Conservation (phyloP, 2,888 invertebrate species). For the Polyommatus icarus region DNA sequence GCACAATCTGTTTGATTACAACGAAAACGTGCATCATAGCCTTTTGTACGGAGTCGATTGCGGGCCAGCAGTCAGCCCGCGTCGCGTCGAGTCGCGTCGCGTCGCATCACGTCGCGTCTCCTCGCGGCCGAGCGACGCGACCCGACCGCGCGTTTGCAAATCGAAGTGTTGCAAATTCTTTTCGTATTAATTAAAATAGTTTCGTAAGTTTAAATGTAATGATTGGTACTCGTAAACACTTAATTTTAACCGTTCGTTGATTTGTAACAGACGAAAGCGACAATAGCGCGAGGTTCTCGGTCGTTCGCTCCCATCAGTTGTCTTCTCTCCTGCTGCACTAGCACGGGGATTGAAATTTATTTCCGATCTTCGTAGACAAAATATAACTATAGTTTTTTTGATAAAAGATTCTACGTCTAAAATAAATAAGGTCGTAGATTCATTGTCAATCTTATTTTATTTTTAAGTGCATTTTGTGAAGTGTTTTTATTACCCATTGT, state of each 20-base stretch:
- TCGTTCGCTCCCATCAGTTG: constrained; percentile 3
- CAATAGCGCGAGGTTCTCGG: constrained; percentile 11
- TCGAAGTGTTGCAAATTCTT: constrained; percentile 7
- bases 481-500: too few species aligned
- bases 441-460: too few species aligned
- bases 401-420: too few species aligned
- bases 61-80: not conserved
- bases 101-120: not conserved
- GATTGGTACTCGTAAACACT: constrained; percentile 25
- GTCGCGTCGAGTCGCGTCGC: not conserved
- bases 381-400: too few species aligned
- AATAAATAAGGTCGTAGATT: too few species aligned
- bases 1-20: constrained; percentile 31
- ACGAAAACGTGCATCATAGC: constrained; percentile 28
- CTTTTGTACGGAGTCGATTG: constrained; percentile 13
- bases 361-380: too few species aligned
- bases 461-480: too few species aligned
- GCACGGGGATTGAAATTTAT: too few species aligned
- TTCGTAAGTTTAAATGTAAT: constrained; percentile 23
- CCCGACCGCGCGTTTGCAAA: constrained; percentile 4
- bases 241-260: constrained; percentile 20
- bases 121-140: not conserved
- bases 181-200: constrained; percentile 24
- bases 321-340: constrained; percentile 25
- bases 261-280: not conserved